Percentiles rank a stretch among this genome's conserved stretches.
Conservation (phyloP, 1,140 invertebrate species). For the Trachymyrmex septentrionalis region DNA sequence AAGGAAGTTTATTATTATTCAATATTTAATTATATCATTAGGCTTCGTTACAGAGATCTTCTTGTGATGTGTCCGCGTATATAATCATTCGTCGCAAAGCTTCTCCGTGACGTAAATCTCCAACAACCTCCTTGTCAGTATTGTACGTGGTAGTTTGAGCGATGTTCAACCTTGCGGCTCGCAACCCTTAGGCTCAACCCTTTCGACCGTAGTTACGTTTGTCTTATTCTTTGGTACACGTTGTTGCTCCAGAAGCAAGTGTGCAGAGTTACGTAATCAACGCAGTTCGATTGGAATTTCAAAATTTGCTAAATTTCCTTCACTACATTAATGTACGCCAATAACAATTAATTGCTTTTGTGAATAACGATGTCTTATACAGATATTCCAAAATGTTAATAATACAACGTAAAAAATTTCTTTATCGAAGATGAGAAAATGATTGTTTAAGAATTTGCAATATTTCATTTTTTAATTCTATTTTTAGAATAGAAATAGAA, state of each 20-base stretch:
- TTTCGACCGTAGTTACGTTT: slow-evolving; percentile 68
- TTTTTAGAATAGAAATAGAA: neutral
- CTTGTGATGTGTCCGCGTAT: slow-evolving; percentile 28
- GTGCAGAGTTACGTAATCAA: slow-evolving; percentile 53
- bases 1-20: neutral
- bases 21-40: neutral
- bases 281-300: slow-evolving; percentile 16
- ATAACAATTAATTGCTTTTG: neutral
- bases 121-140: slow-evolving; percentile 55
- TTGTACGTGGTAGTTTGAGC: slow-evolving; percentile 74
- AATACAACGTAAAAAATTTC: neutral
- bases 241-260: slow-evolving; percentile 40
- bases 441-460: neutral
- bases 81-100: slow-evolving; percentile 54
- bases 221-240: slow-evolving; percentile 56
- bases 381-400: neutral
- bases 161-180: slow-evolving; percentile 72
- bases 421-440: neutral
- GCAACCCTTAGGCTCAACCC: slow-evolving; percentile 75
- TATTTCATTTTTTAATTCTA: neutral
- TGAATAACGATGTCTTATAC: neutral
- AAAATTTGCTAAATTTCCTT: neutral
- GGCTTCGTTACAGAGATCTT: slow-evolving; percentile 33
- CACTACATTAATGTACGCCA: neutral
- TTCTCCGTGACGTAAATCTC: slow-evolving; percentile 52